Evolutionary conservation across 2,113 vertebrate species (phyloP), one percentile per base, ranked within the genome.

Genomic region (Myiozetetes cayanensis): DNA sequence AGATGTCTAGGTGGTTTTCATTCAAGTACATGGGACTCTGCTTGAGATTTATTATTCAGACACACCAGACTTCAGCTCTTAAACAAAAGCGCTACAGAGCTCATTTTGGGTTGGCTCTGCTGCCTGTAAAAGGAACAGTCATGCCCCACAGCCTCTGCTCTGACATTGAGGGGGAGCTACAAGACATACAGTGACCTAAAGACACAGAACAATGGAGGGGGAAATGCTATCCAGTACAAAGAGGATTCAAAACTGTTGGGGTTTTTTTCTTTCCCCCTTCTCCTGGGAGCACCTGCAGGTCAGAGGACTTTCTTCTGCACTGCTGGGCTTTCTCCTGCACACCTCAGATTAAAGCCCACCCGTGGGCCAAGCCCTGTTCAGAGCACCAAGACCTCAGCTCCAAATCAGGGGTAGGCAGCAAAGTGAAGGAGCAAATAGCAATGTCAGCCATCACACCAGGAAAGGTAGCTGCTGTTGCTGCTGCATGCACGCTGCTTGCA

Each of bases 111-210:
- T 31, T 23, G 14, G 31, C 15, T 56, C 50, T 9, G 3, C 20
- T 62, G 80, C 18, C 39, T 80, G 28, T 47, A 67, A 59, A 82
- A 76, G 9, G 27, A 10, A 49, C 2, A 2, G 16, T 44, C 5
- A 8, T 31, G 52, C 7, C 47, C 63, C 7, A 1, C 1, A 17
- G 46, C 7, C 37, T 76, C 55, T 25, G 22, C 59, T 80, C 23
- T 0, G 0, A 41, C 28, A 28, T 1, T 0, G 1, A 37, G 17
- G 41, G 12, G 77, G 31, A 90, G 22, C 15, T 76, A 31, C 16
- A 31, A 21, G 43, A 37, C 23, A 16, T 3, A 35, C 0, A 1
- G 19, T 25, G 11, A 88, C 46, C 22, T n/a, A 25, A 58, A 71
- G 23, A 39, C 10, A 61, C 19, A 52, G 6, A 67, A 44, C 35